Conservation (phyloP, 35 echinoderm and acorn worm species). For the Hemicentrotus pulcherrimus region DNA sequence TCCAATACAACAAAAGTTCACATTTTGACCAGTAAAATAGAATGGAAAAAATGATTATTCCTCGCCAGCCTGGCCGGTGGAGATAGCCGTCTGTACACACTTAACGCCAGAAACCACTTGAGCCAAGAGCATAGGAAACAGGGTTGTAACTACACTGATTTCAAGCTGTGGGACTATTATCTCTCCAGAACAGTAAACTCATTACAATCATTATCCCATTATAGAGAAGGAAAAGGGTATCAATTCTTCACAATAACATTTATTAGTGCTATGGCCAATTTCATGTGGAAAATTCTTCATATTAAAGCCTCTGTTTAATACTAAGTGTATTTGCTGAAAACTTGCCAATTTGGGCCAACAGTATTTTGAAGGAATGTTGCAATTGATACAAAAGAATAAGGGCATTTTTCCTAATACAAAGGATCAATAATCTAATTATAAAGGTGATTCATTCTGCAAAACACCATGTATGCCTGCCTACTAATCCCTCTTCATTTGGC, state of each 20-base stretch:
- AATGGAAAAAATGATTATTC: too few species aligned
- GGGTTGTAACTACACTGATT: background rate
- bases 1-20: too few species aligned
- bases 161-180: constrained; percentile 10
- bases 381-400: background rate
- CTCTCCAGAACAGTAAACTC: background rate
- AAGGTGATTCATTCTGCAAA: background rate
- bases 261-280: background rate
- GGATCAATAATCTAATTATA: background rate
- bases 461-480: background rate
- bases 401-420: background rate
- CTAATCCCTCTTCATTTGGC: background rate
- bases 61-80: background rate
- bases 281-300: background rate
- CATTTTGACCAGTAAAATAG: too few species aligned
- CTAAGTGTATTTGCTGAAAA: background rate
- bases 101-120: background rate
- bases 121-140: background rate
- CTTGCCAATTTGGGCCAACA: background rate
- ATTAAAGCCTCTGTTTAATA: background rate
- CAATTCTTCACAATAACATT: background rate
- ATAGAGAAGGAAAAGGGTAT: background rate
- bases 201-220: background rate
- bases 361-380: background rate
- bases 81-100: background rate